phyloP scores from a whole-genome alignment of 2,888 invertebrate genomes.

The Eupithecia tripunctaria region DNA sequence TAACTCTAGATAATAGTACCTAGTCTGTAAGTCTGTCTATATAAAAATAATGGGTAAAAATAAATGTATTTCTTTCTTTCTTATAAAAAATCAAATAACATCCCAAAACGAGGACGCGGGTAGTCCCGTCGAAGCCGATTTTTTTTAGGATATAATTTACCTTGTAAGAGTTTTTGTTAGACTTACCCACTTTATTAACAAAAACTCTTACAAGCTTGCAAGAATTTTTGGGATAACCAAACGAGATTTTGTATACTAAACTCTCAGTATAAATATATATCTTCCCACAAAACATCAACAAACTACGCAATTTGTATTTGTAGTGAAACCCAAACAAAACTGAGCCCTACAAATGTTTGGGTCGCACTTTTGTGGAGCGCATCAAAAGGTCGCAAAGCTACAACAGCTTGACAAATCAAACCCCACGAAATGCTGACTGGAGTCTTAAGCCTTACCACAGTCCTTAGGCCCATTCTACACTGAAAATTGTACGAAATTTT shows the following conservation, averaged over 20 bases:
- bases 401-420: constrained; percentile 14
- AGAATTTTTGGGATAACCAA: neutral
- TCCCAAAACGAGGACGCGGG: too few species aligned
- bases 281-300: neutral
- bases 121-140: too few species aligned
- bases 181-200: too few species aligned
- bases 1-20: too few species aligned
- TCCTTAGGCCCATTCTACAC: neutral
- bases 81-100: too few species aligned
- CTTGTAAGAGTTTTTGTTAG: too few species aligned
- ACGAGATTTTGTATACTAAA: too few species aligned
- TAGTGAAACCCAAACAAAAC: constrained; percentile 16
- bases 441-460: neutral
- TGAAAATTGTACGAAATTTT: neutral
- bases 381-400: constrained; percentile 10
- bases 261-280: neutral
- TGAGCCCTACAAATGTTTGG: constrained; percentile 12
- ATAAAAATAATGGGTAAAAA: too few species aligned
- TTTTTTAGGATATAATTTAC: too few species aligned
- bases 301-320: constrained; percentile 8
- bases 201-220: neutral
- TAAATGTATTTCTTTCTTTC: too few species aligned
- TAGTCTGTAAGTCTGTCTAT: too few species aligned
- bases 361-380: constrained; percentile 8
- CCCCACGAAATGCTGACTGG: constrained; percentile 11